Percentiles rank a stretch among this genome's conserved stretches.
Evolutionary conservation across 2,797 vertebrate genomes (phyloP).

Genomic region (Malurus splendens): DNA sequence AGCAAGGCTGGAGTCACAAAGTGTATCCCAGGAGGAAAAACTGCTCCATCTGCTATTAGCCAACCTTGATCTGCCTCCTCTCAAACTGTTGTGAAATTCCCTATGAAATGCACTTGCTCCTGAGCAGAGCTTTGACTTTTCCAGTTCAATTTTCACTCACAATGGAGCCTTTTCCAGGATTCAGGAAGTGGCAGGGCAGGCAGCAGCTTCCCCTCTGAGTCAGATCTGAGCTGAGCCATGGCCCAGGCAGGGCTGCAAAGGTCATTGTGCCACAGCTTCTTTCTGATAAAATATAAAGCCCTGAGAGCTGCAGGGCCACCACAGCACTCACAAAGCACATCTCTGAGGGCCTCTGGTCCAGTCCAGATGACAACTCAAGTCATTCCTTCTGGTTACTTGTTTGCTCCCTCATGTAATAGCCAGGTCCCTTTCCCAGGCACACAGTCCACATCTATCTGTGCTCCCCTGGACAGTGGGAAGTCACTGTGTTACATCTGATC

Average conservation of each 20-base stretch:
- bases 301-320: neutral
- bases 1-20: neutral
- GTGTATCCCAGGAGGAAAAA: neutral
- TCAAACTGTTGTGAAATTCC: neutral
- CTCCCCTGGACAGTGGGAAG: neutral
- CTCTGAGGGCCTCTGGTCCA: neutral
- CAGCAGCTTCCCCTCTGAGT: neutral
- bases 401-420: neutral
- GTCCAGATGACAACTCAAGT: neutral
- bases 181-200: neutral
- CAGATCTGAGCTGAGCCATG: neutral
- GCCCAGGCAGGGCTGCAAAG: neutral
- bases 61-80: neutral
- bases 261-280: neutral
- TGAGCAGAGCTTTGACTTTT: neutral
- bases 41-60: neutral
- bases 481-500: neutral
- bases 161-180: neutral
- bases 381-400: neutral
- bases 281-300: neutral
- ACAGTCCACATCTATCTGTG: neutral
- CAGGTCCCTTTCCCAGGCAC: neutral
- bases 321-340: neutral
- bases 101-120: neutral
- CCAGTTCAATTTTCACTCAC: neutral